These are phyloP conservation scores for Phyllostomus hastatus DNA, from an alignment of 2,113 vertebrate species.

Conservation along the genomic window DNA sequence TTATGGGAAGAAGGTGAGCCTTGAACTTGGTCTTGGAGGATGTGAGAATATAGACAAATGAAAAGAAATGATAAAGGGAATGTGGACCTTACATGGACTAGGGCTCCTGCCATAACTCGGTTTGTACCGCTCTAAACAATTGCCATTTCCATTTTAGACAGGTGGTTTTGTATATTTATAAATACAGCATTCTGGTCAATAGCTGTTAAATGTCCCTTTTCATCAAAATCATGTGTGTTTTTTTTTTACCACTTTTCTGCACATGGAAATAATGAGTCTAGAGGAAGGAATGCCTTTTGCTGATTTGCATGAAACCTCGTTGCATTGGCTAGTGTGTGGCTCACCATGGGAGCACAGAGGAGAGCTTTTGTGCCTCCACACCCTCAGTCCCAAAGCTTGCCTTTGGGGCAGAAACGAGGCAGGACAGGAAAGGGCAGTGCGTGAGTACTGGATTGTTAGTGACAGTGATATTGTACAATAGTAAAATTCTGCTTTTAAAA, in stretches of 20 bases:
- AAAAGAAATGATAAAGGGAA: not conserved
- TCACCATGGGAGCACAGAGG: not conserved
- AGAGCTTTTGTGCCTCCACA: not conserved
- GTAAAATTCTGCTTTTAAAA: slow-evolving; percentile 8
- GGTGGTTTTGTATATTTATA: not conserved
- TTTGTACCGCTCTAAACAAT: not conserved
- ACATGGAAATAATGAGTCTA: not conserved
- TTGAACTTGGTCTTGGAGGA: not conserved
- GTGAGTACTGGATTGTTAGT: not conserved
- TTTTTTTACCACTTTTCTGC: not conserved
- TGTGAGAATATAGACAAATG: not conserved
- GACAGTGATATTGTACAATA: not conserved
- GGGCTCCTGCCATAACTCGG: not conserved
- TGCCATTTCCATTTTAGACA: not conserved
- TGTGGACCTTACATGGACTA: not conserved
- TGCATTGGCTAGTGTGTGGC: not conserved
- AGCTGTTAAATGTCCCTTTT: not conserved
- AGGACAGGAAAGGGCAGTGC: not conserved
- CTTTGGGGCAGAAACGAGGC: not conserved
- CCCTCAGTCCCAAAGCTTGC: not conserved
- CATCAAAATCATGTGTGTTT: not conserved
- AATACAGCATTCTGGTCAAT: not conserved
- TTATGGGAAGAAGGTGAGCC: not conserved
- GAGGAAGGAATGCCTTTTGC: not conserved
- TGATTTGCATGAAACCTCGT: not conserved